Evolutionary conservation across 2,113 vertebrate species (phyloP), one percentile per base, ranked within the genome.

Genomic region (Oophaga pumilio): DNA sequence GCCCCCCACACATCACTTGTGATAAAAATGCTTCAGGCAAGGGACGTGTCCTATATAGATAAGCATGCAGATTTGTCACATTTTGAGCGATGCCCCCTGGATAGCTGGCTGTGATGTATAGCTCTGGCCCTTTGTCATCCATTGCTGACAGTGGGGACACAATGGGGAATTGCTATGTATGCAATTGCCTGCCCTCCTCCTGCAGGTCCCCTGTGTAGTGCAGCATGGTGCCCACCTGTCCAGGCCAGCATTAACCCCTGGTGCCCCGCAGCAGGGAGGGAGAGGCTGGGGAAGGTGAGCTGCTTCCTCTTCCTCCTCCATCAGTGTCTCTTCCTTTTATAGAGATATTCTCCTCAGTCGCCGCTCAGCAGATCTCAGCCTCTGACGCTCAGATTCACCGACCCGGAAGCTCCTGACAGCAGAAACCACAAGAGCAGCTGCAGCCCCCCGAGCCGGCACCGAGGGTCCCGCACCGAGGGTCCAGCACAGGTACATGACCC

Each of bases 291-390:
- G 69, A 24, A 85, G 84, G 84, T 85, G 59, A 76, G 69, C 71
- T 85, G 69, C 71, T 85, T 85, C 84, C 84, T 85, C 71, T 76
- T 76, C 84, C 71, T 85, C 69, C 33, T n/a, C 12, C 22, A 24
- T 69, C n/a, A n/a, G 50, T 74, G 53, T 85, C 84, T 49, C 24
- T 85, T 73, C 84, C 84, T 85, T 85, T 85, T 85, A 86, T 86
- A 86, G 84, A 77, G 26, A 86, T 86, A 43, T 85, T 57, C 52
- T 59, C 84, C 49, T 20, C 52, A 76, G 71, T 56, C 26, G 71
- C 71, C 20, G 49, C 52, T 85, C 52, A 33, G 68, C 66, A 85
- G 49, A 85, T 59, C 71, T 76, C 71, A 60, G 59, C 52, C 84
- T 24, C 71, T 76, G 84, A 60, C 53, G 69, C 83, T 76, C 50